Evolutionary conservation across 1,140 invertebrate species (phyloP), one percentile per base, ranked within the genome.

Genomic region (Augochlora pura): DNA sequence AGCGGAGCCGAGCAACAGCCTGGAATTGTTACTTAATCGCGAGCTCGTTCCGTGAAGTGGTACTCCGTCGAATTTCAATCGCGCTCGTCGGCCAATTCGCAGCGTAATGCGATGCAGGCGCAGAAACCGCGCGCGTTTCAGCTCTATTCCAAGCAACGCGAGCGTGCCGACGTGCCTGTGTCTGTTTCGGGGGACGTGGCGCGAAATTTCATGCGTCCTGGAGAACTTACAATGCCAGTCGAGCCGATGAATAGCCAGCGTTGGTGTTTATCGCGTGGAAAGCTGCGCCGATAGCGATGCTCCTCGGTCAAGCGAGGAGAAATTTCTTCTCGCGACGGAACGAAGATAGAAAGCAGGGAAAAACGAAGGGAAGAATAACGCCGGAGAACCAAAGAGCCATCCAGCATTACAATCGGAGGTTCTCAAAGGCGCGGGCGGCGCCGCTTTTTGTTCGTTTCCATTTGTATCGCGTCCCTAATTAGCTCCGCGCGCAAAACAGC

Each of bases 211-310:
- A 76, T 77, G 77, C 85, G 82, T 72, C 62, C 83, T 79, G 76
- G 82, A 87, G 85, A 83, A 76, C 77, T 84, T 74, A 88, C 88
- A 90, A 90, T 89, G 77, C 80, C 77, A 87, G 60, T 65, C 80
- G 82, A 81, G 84, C 49, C 49, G 71, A 87, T 86, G 86, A 88
- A 89, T 89, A 88, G 86, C 86, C 85, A 86, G 77, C 21, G 83
- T 87, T 9, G 21, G 21, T 90, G 87, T 90, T 91, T 88, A 87
- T 86, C 75, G 79, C 77, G 85, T 80, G 25, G 32, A 32, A 32
- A 32, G 32, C 32, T 32, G 32, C 1, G 32, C 32, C 32, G 32
- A 32, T 32, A 4, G 32, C 32, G 32, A 32, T 32, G 32, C 32
- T 32, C 32, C 4, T 32, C 32, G 32, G 32, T 32, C 32, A 32